phyloP scores from a whole-genome alignment of 2,113 vertebrate species.

The Amblyornis subalaris region DNA sequence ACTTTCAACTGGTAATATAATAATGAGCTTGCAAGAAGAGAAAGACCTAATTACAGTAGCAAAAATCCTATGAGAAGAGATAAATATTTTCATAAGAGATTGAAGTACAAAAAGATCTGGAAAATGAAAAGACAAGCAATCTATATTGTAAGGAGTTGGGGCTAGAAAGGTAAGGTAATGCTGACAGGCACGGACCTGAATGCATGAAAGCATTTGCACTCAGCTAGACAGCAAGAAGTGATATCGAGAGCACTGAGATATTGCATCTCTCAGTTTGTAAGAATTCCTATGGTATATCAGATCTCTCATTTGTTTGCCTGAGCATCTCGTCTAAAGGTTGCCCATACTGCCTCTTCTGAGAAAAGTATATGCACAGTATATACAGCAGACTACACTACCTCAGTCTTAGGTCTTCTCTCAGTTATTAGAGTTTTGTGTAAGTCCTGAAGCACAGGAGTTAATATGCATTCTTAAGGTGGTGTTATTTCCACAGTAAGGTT shows the following conservation, averaged over 20 bases:
- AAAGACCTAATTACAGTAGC: background rate
- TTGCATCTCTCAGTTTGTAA: background rate
- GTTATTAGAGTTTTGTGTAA: background rate
- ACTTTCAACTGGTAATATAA: background rate
- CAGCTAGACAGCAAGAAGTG: background rate
- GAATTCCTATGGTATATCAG: background rate
- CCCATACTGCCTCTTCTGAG: background rate
- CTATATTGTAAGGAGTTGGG: background rate
- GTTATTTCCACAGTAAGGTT: background rate
- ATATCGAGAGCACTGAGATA: background rate
- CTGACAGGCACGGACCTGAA: background rate
- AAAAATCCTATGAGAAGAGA: background rate
- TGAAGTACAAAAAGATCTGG: background rate
- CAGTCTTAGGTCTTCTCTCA: background rate
- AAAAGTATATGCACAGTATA: background rate
- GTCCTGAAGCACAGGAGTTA: background rate
- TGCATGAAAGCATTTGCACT: background rate
- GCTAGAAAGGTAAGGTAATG: background rate
- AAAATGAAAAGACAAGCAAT: background rate
- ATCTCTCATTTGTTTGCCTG: background rate
- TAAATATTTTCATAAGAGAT: background rate
- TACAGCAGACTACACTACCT: background rate
- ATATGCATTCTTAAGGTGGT: background rate
- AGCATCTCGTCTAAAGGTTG: background rate
- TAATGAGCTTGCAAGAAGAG: background rate